Evolutionary conservation across 2,797 vertebrate species (phyloP).

Genomic region (Silurus lanzhouensis): DNA sequence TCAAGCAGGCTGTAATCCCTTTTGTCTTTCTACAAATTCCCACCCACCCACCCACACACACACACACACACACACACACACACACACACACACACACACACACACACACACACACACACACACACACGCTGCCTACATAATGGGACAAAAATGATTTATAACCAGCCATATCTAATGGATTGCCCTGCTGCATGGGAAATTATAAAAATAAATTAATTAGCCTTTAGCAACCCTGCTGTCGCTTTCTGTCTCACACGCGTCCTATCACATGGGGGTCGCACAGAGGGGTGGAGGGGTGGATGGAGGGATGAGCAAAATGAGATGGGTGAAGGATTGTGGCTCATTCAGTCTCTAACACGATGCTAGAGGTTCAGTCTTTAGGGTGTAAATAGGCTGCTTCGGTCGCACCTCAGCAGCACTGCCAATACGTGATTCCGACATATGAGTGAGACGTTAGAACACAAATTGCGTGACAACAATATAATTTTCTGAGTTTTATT

Average conservation of each 20-base stretch:
- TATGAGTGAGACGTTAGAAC: background rate
- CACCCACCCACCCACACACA: background rate
- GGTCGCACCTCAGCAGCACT: slow-evolving; percentile 43
- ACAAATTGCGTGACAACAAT: background rate
- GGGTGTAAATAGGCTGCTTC: slow-evolving; percentile 61
- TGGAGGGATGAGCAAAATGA: slow-evolving; percentile 9
- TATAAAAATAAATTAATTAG: slow-evolving; percentile 82
- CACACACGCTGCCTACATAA: slow-evolving; percentile 18
- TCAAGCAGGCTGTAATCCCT: background rate
- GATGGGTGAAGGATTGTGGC: slow-evolving; percentile 35
- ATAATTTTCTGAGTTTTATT: background rate
- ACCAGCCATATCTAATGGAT: slow-evolving; percentile 76
- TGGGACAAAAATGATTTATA: slow-evolving; percentile 75
- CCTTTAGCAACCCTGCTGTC: slow-evolving; percentile 74
- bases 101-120: slow-evolving; percentile 17
- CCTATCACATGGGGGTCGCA: background rate
- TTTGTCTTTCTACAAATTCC: background rate
- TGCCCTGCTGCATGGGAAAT: slow-evolving; percentile 76
- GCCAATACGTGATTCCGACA: background rate
- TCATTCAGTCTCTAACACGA: slow-evolving; percentile 47
- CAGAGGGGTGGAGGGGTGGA: background rate
- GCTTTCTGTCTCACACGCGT: slow-evolving; percentile 59
- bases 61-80: background rate
- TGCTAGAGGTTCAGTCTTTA: slow-evolving; percentile 64
- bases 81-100: background rate